These are phyloP conservation scores for Octopus bimaculoides DNA, from an alignment of 1,140 invertebrate genomes.

Conservation along the genomic window DNA sequence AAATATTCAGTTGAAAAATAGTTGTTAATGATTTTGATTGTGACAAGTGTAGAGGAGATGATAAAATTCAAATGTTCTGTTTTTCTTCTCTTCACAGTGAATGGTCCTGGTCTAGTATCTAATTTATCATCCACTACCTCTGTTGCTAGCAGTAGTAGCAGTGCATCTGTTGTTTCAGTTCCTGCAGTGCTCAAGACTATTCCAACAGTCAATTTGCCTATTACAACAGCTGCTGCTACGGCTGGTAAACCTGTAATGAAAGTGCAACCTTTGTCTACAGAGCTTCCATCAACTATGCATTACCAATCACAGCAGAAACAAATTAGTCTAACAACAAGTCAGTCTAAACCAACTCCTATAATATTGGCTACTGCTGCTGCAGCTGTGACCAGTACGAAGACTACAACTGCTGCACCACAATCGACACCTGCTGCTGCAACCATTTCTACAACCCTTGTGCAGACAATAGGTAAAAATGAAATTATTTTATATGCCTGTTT, in stretches of 20 bases:
- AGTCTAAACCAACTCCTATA: neutral
- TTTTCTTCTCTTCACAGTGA: neutral
- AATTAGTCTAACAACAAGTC: neutral
- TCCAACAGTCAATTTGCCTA: slow-evolving; percentile 30
- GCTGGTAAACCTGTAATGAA: slow-evolving; percentile 46
- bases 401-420: neutral
- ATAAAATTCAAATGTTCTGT: too few species aligned
- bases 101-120: neutral
- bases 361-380: neutral
- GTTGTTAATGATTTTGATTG: too few species aligned
- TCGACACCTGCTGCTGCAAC: too few species aligned
- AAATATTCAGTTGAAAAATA: too few species aligned
- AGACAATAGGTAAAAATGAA: too few species aligned
- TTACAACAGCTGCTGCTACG: slow-evolving; percentile 17
- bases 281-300: slow-evolving; percentile 21
- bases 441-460: too few species aligned
- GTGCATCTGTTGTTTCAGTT: slow-evolving; percentile 7
- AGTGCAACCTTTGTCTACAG: slow-evolving; percentile 43
- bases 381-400: slow-evolving; percentile 14
- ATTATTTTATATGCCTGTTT: too few species aligned
- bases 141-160: neutral
- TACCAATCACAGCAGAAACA: neutral
- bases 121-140: neutral
- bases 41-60: too few species aligned
- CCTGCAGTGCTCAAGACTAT: slow-evolving; percentile 16